phyloP scores from a whole-genome alignment of 2,113 vertebrate species.

The Vicugna pacos region DNA sequence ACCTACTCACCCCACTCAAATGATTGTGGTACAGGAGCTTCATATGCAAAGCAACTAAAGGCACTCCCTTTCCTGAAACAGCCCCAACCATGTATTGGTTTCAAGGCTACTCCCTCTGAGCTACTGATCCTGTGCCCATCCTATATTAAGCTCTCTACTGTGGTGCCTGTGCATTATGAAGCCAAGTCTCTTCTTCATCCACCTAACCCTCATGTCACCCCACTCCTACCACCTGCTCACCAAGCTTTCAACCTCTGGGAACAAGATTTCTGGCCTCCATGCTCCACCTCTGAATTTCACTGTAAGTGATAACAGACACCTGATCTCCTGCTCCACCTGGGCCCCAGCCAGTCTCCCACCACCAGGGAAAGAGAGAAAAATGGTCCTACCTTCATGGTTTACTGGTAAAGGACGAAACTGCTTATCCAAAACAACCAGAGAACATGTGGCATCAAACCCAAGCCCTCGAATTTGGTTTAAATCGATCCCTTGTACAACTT shows the following conservation, averaged over 20 bases:
- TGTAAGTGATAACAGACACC: background rate
- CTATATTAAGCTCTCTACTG: background rate
- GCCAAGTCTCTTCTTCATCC: background rate
- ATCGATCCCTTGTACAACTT: slow-evolving; percentile 87
- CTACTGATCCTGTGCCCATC: background rate
- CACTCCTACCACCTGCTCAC: background rate
- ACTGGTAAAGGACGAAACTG: slow-evolving; percentile 93
- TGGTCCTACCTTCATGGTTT: slow-evolving; percentile 89
- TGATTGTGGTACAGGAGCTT: background rate
- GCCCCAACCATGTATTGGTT: background rate
- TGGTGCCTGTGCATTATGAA: background rate
- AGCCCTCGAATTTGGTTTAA: slow-evolving; percentile 90
- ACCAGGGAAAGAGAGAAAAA: background rate
- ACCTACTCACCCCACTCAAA: background rate
- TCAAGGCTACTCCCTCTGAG: background rate
- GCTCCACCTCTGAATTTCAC: background rate
- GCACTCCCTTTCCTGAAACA: background rate
- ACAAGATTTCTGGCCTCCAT: background rate
- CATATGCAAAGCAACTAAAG: background rate
- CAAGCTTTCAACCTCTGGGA: background rate
- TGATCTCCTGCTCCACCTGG: background rate
- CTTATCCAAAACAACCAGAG: slow-evolving; percentile 95
- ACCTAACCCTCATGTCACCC: background rate
- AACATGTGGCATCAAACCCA: slow-evolving; percentile 97
- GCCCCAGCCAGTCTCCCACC: background rate